Percentiles rank a stretch among this genome's conserved stretches.
These are phyloP conservation scores for Pangasius mekongensis DNA, from an alignment of 2,797 vertebrate genomes.

Conservation along the genomic window DNA sequence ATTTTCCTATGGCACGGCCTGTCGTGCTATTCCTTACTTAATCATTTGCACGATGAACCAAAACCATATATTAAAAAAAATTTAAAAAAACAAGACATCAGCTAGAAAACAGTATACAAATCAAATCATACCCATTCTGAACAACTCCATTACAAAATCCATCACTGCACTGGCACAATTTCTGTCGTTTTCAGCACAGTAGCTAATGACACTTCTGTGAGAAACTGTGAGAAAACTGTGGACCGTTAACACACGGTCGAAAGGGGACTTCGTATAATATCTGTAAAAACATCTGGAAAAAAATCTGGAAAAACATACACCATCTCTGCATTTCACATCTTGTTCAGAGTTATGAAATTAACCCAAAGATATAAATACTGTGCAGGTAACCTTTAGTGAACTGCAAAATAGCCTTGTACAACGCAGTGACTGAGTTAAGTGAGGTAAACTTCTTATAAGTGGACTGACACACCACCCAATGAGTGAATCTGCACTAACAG, in stretches of 20 bases:
- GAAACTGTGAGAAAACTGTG: background rate
- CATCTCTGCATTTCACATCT: background rate
- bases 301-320: background rate
- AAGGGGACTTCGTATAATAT: background rate
- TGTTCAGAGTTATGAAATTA: background rate
- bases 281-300: too few relatives aligned
- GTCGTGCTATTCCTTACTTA: background rate
- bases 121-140: background rate
- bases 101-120: background rate
- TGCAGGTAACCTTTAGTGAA: background rate
- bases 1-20: background rate
- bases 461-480: background rate
- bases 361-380: background rate
- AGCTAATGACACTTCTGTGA: background rate
- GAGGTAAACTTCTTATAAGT: background rate
- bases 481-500: background rate
- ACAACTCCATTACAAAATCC: background rate
- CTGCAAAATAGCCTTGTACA: background rate
- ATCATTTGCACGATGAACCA: background rate
- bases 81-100: background rate
- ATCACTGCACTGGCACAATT: background rate
- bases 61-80: too few relatives aligned
- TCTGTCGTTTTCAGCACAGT: background rate
- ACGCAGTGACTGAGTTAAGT: background rate
- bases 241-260: background rate